Percentiles rank a stretch among this genome's conserved stretches.
These are phyloP conservation scores for Lepus oiostolus DNA, from an alignment of 2,797 vertebrate species.

Conservation along the genomic window DNA sequence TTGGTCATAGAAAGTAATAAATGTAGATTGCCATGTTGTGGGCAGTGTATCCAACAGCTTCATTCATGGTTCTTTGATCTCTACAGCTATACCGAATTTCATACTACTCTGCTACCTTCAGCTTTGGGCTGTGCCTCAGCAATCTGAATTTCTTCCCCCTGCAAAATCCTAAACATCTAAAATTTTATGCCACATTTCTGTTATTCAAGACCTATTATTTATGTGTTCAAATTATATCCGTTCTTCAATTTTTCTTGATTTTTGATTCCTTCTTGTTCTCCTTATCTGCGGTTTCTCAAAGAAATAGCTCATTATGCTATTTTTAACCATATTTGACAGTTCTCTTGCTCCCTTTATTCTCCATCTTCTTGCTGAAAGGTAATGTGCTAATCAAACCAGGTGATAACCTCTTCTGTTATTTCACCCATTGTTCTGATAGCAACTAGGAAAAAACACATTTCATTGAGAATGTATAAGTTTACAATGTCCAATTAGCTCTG, in stretches of 20 bases:
- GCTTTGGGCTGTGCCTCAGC: not conserved
- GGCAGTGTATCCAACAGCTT: too few relatives aligned
- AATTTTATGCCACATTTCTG: not conserved
- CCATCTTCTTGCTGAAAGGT: not conserved
- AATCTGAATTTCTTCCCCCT: not conserved
- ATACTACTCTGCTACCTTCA: not conserved
- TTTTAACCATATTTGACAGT: not conserved
- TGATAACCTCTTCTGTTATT: not conserved
- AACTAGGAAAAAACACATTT: not conserved
- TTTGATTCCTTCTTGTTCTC: not conserved
- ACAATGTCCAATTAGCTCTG: not conserved
- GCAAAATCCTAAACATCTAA: not conserved
- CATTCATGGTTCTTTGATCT: not conserved
- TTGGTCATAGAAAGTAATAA: not conserved
- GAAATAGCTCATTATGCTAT: not conserved
- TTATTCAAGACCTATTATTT: not conserved
- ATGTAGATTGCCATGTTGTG: not conserved
- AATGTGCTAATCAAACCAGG: not conserved
- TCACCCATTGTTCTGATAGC: not conserved
- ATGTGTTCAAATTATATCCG: not conserved
- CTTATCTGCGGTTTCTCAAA: constrained; percentile 17
- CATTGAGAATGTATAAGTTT: not conserved
- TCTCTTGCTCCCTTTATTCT: constrained; percentile 33
- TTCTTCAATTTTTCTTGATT: not conserved
- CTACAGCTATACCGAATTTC: not conserved